These are phyloP conservation scores for Xerus rutilus DNA, from an alignment of 2,797 vertebrate genomes.

Conservation along the genomic window DNA sequence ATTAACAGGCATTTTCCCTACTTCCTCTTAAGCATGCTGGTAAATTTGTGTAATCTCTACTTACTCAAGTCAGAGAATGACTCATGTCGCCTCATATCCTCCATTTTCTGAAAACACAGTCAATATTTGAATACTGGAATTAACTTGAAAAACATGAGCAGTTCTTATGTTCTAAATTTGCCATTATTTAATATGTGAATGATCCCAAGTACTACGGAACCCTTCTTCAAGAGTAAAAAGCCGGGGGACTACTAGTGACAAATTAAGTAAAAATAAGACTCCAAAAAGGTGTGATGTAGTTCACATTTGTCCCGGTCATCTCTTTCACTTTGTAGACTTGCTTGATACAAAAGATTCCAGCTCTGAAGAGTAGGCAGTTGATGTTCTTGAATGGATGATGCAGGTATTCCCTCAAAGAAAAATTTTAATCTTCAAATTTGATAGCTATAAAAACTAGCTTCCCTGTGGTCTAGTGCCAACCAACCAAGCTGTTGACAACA, in stretches of 20 bases:
- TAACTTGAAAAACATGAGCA: neutral
- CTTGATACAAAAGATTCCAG: neutral
- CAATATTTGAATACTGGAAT: neutral
- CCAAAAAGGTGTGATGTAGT: neutral
- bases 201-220: neutral
- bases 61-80: neutral
- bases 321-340: neutral
- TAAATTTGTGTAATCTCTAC: neutral
- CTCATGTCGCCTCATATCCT: neutral
- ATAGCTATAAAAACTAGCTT: neutral
- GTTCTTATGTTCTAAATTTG: neutral
- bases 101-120: neutral
- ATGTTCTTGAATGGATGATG: neutral
- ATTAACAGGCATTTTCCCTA: neutral
- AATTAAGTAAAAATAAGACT: neutral
- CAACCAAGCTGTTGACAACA: slow-evolving; percentile 8
- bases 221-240: neutral
- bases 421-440: neutral
- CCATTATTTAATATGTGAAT: neutral
- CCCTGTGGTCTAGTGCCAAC: neutral
- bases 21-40: neutral
- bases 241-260: neutral
- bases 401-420: neutral
- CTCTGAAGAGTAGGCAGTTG: neutral
- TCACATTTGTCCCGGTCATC: neutral